Evolutionary conservation across 2,113 vertebrate genomes (phyloP).

Genomic region (Setophaga kirtlandii): DNA sequence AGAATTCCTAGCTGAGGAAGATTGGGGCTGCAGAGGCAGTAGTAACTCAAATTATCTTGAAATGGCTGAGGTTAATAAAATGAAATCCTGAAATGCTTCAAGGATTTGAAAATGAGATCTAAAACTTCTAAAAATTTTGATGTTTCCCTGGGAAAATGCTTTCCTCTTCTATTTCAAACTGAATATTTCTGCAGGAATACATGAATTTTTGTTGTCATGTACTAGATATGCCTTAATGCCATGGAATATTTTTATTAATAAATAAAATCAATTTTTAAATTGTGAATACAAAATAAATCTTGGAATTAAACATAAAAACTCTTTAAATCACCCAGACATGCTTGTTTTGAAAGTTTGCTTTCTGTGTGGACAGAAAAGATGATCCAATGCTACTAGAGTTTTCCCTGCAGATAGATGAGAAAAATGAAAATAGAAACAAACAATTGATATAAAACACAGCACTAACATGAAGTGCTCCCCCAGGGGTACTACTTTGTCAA

Average conservation of each 20-base stretch:
- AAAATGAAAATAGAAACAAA: constrained; percentile 1
- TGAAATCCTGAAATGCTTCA: not conserved
- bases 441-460: not conserved
- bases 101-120: not conserved
- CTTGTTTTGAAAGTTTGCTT: not conserved
- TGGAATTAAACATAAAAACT: not conserved
- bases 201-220: not conserved
- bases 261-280: not conserved
- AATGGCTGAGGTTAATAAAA: not conserved
- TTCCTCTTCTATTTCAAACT: not conserved
- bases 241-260: not conserved
- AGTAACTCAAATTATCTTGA: not conserved
- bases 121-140: not conserved
- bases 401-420: not conserved
- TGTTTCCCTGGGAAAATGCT: not conserved
- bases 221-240: not conserved
- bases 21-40: not conserved
- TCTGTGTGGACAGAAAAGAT: not conserved
- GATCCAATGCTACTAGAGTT: not conserved
- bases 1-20: not conserved
- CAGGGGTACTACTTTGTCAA: not conserved
- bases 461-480: not conserved
- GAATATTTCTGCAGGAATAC: not conserved
- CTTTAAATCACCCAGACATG: not conserved
- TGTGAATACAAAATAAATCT: not conserved